Evolutionary conservation across 2,797 vertebrate genomes (phyloP), one percentile per base, ranked within the genome.

Genomic region (Dipus sagitta): DNA sequence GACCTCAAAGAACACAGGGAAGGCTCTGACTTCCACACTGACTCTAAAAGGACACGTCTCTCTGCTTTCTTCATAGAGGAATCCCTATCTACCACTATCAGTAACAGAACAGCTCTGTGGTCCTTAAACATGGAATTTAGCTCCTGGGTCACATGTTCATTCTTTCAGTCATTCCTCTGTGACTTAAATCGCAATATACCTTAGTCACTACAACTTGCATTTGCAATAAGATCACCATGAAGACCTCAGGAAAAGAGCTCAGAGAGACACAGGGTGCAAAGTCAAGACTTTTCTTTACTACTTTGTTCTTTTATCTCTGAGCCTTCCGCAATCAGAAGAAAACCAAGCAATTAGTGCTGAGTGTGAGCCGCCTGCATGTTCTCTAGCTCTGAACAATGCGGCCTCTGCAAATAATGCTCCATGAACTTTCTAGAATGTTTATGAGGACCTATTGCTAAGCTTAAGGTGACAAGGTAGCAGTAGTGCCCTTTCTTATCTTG

Each of bases 401-500:
- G 9, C 78, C 97, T 96, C 80, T 90, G 82, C 52, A 85, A 96
- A 80, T 96, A 96, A 95, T 88, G 86, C 94, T 93, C 0, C 0
- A 38, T 94, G 70, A 60, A 83, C 86, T 94, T 97, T 96, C 91
- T 88, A 88, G 93, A 89, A 42, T 71, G 79, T 65, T 47, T 60
- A 28, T 76, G 42, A 82, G n/a, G 17, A 7, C 58, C 89, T 30
- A n/a, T 81, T 65, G 54, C 17, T 30, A 74, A 18, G 14, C 38
- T 80, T 90, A 65, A 90, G 34, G 42, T 79, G 10, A 30, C 30
- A 26, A 58, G 14, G 11, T 34, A 72, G 72, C 18, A 17, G 2
- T 21, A 30, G 6, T 62, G 11, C 13, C 24, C 62, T 83, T 93
- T 77, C 67, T 83, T 88, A 23, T n/a, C 26, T 88, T 78, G 17